Percentiles rank a stretch among this genome's conserved stretches.
phyloP scores from a whole-genome alignment of 2,888 invertebrate species.

The Leuctra nigra region DNA sequence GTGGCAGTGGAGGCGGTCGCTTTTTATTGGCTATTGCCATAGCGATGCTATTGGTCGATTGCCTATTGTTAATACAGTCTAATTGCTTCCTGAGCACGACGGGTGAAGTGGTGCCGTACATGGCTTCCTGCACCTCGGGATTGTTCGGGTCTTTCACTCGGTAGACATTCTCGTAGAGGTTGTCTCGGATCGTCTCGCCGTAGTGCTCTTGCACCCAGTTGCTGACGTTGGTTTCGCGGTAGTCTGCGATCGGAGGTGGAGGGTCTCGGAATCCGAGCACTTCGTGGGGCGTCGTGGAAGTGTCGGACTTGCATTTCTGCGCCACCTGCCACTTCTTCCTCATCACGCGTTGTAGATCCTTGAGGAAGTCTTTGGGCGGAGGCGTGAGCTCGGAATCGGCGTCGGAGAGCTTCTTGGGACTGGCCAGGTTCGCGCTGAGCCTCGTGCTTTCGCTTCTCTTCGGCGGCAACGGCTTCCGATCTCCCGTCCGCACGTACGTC shows the following conservation, averaged over 20 bases:
- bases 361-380: constrained; percentile 67
- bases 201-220: constrained; percentile 89
- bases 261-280: constrained; percentile 77
- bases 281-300: constrained; percentile 57
- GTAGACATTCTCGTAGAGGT: constrained; percentile 72
- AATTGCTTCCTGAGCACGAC: neutral
- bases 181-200: constrained; percentile 48
- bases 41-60: constrained; percentile 26
- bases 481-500: constrained; percentile 40
- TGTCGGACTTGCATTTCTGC: constrained; percentile 83
- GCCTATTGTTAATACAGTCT: constrained; percentile 12
- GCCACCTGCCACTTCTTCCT: constrained; percentile 76
- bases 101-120: constrained; percentile 10
- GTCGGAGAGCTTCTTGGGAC: constrained; percentile 26
- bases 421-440: constrained; percentile 42
- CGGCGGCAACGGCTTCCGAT: constrained; percentile 62
- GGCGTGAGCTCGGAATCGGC: constrained; percentile 43
- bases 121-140: constrained; percentile 19
- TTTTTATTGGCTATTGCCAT: constrained; percentile 49
- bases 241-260: constrained; percentile 54
- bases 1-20: constrained; percentile 84
- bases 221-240: constrained; percentile 73
- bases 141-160: constrained; percentile 31
- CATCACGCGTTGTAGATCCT: constrained; percentile 87
- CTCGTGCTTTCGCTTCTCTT: constrained; percentile 68